phyloP scores from a whole-genome alignment of 2,797 vertebrate genomes.

The Rhabdophis nuchalis region DNA sequence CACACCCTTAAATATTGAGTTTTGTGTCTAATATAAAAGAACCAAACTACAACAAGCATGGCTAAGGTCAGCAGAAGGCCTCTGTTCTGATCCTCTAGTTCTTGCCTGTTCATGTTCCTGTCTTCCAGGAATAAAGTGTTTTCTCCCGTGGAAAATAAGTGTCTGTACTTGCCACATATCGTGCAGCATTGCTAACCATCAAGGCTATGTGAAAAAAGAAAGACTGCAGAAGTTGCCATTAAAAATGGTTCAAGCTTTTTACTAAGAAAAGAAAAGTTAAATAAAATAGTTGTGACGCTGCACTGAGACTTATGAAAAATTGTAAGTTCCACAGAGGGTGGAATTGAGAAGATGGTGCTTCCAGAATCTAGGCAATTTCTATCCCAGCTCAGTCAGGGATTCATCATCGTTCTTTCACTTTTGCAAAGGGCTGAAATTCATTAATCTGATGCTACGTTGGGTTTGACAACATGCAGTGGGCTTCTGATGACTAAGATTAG shows the following conservation, averaged over 20 bases:
- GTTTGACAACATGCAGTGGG: not conserved
- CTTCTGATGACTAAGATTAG: not conserved
- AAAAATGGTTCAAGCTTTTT: not conserved
- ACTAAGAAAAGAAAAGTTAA: not conserved
- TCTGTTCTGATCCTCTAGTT: constrained; percentile 12
- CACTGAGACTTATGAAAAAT: not conserved
- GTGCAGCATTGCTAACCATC: not conserved
- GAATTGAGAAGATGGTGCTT: not conserved
- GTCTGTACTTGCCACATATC: not conserved
- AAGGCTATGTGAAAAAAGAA: not conserved
- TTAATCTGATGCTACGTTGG: not conserved
- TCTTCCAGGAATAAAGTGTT: not conserved
- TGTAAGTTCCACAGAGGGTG: not conserved
- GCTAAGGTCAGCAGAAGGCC: not conserved
- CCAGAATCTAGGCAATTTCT: not conserved
- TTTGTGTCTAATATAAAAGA: constrained; percentile 9
- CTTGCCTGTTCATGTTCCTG: accelerated
- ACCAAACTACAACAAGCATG: not conserved
- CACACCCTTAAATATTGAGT: constrained; percentile 3
- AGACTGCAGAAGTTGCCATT: not conserved
- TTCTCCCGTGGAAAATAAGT: constrained; percentile 16
- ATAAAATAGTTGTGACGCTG: not conserved
- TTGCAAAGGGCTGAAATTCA: not conserved
- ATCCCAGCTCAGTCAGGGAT: not conserved
- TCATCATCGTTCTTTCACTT: not conserved